These are phyloP conservation scores for Spinus olivaceus DNA, from an alignment of 2,797 vertebrate genomes.

Conservation along the genomic window DNA sequence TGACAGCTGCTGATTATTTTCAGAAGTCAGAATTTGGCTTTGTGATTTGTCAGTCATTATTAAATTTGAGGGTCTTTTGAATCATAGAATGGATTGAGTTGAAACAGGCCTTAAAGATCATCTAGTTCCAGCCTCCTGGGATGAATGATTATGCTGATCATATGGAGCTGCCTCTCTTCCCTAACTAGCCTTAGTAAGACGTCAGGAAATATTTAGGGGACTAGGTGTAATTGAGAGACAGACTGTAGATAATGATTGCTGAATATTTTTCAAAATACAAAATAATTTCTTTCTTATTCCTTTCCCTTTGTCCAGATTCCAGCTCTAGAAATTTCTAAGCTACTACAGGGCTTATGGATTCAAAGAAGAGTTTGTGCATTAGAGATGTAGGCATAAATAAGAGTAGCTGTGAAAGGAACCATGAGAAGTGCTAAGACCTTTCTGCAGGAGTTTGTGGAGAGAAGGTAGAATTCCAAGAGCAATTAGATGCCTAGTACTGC, in stretches of 20 bases:
- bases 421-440: background rate
- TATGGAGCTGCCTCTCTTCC: background rate
- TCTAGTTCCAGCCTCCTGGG: background rate
- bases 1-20: background rate
- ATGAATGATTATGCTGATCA: background rate
- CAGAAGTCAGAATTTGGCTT: background rate
- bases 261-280: background rate
- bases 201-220: background rate
- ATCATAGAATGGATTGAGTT: background rate
- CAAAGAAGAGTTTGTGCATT: background rate
- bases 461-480: background rate
- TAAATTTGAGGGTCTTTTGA: background rate
- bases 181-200: background rate
- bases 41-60: background rate
- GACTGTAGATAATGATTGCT: background rate
- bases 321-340: background rate
- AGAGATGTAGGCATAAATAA: background rate
- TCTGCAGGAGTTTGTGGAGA: background rate
- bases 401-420: background rate
- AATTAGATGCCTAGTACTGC: background rate
- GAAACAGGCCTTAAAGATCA: background rate
- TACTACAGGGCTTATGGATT: background rate
- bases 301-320: background rate
- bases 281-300: background rate
- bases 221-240: background rate